Evolutionary conservation across 2,888 invertebrate species (phyloP), one percentile per base, ranked within the genome.

Genomic region (Arrhopalites spinosus): DNA sequence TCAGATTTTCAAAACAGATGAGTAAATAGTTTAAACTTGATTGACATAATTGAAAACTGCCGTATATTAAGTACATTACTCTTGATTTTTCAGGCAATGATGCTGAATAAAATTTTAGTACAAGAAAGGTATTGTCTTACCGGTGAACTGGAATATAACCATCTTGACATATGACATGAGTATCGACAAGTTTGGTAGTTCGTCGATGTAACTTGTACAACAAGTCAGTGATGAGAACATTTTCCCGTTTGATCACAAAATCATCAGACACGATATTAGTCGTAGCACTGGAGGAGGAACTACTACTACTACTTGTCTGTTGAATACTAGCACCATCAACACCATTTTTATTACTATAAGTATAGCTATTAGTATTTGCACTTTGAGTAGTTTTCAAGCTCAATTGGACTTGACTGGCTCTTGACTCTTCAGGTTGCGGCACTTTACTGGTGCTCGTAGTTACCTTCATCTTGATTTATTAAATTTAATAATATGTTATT

Each of bases 81-180:
- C n/a, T n/a, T n/a, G n/a, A n/a, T n/a, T n/a, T n/a, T n/a, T n/a
- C n/a, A n/a, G n/a, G n/a, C n/a, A n/a, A n/a, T n/a, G n/a, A n/a
- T n/a, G n/a, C n/a, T n/a, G n/a, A n/a, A n/a, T n/a, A n/a, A n/a
- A n/a, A n/a, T n/a, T n/a, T n/a, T n/a, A n/a, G n/a, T n/a, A n/a
- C n/a, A n/a, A n/a, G n/a, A n/a, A n/a, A n/a, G n/a, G n/a, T n/a
- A n/a, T n/a, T n/a, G n/a, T n/a, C n/a, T n/a, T n/a, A n/a, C n/a
- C 80, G 71, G 59, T 80, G 80, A 29, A 79, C 79, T 7, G 76
- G 80, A 67, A 80, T 73, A 56, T 74, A 77, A 0, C 80, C 80
- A 70, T 80, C 80, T 59, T 59, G 20, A 68, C 80, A 80, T 7
- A 78, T 77, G 5, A 80, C 53, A 36, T 79, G 76, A 0, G 79